A percentile compares a stretch with the other conserved stretches of the same genome.
phyloP scores from a whole-genome alignment of 2,888 invertebrate genomes.

The Seladonia tumulorum region DNA sequence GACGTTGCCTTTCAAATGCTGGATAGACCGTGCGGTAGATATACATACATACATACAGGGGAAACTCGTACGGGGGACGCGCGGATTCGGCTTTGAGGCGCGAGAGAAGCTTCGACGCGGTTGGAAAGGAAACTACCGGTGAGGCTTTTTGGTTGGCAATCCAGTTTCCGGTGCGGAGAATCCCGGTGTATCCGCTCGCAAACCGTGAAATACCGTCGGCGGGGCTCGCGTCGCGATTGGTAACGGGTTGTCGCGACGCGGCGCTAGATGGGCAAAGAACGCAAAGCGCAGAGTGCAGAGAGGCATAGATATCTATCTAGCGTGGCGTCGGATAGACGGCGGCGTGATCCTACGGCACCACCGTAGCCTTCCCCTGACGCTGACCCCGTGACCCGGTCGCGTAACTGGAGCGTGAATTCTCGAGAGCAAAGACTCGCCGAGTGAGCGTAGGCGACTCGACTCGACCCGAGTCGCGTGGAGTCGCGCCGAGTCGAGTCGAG shows the following conservation, averaged over 20 bases:
- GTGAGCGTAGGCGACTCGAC: constrained; percentile 33
- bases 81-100: not conserved
- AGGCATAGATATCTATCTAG: constrained; percentile 36
- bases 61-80: not conserved
- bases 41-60: too few relatives aligned
- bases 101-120: not conserved
- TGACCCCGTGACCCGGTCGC: constrained; percentile 70
- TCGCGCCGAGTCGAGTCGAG: not conserved
- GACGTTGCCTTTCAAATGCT: too few relatives aligned
- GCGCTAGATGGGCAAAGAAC: not conserved
- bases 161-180: not conserved
- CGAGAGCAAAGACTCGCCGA: constrained; percentile 42
- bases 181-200: not conserved
- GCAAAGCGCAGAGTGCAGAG: not conserved
- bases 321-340: constrained; percentile 62
- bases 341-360: constrained; percentile 21
- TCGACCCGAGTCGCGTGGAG: not conserved
- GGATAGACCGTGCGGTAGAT: not conserved
- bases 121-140: not conserved
- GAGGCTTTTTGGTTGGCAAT: not conserved
- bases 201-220: not conserved
- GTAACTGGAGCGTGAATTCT: constrained; percentile 71
- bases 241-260: not conserved
- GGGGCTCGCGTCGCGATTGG: not conserved
- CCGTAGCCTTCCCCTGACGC: constrained; percentile 46